Evolutionary conservation across 2,113 vertebrate species (phyloP), one percentile per base, ranked within the genome.

Genomic region (Microcebus griseorufus): DNA sequence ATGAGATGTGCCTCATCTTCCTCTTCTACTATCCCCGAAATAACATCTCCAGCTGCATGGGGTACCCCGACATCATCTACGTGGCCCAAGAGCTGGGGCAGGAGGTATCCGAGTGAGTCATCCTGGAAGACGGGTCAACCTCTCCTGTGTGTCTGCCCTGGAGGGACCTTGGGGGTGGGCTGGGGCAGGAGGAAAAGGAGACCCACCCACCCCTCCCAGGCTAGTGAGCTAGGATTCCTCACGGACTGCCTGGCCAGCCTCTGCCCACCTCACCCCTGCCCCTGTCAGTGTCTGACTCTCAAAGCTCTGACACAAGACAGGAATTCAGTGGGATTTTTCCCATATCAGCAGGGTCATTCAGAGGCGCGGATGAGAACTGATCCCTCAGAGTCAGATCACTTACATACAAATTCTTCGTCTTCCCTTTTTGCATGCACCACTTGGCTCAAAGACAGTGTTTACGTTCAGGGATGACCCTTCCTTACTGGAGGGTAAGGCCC

Each of bases 1-100:
- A 98, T 91, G 99, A 99, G 98, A 99, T 99, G 99, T 99, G 99
- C 48, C 96, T 99, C 78, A 97, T 98, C 55, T 99, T 99, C 93
- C 75, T 99, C 16, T 97, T 98, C 95, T 99, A 99, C 95, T 99
- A 99, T 82, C 99, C 99, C 32, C 97, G 88, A 34, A 98, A 99
- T 90, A 96, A 97, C 9, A 97, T 99, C 93, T 94, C 96, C 51
- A 67, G 92, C 39, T 99, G 99, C 53, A n/a, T 94, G 78, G 99
- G 99, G 48, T 96, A 97, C 37, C 98, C 99, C 7, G 97, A 99
- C 72, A 93, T 97, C 65, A 32, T 91, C 42, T 37, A 93, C 0
- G 45, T 98, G 45, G 82, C 53, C 0, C 93, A 96, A 0, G 73
- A 93, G 6, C 88, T 98, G 39, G 98, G 98, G 3, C 96, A 98